phyloP scores from a whole-genome alignment of 2,888 invertebrate genomes.

The Furcula furcula region DNA sequence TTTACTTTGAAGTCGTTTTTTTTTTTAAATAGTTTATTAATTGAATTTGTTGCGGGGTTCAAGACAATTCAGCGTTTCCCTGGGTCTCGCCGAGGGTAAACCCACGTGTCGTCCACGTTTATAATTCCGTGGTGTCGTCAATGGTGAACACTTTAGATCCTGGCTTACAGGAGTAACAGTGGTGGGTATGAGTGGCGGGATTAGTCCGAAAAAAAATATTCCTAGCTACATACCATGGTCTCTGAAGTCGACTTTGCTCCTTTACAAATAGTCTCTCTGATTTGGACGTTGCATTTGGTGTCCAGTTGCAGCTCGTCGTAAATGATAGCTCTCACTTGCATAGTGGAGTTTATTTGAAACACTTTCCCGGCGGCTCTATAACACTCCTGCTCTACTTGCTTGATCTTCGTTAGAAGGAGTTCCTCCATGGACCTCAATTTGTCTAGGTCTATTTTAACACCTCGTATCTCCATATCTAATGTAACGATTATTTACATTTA shows the following conservation, averaged over 20 bases:
- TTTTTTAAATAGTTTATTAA: too few relatives aligned
- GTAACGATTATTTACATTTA: too few relatives aligned
- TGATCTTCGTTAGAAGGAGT: constrained; percentile 45
- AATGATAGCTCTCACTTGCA: constrained; percentile 63
- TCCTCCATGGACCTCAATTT: constrained; percentile 58
- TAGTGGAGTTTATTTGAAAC: constrained; percentile 65
- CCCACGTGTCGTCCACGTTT: too few relatives aligned
- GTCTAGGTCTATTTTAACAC: constrained; percentile 53
- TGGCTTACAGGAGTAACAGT: too few relatives aligned
- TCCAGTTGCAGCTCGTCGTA: constrained; percentile 73
- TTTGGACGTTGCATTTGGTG: constrained; percentile 49
- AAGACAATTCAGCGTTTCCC: too few relatives aligned
- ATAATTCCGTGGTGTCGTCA: too few relatives aligned
- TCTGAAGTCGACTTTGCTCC: constrained; percentile 74
- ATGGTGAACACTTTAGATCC: too few relatives aligned
- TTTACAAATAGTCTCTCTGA: constrained; percentile 53
- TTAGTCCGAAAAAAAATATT: too few relatives aligned
- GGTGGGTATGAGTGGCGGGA: too few relatives aligned
- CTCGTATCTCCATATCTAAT: constrained; percentile 67
- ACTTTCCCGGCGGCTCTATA: constrained; percentile 56
- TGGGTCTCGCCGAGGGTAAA: too few relatives aligned
- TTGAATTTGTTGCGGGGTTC: too few relatives aligned
- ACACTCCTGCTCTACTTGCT: constrained; percentile 53
- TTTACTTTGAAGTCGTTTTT: too few relatives aligned
- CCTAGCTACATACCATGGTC: constrained; percentile 56